These are phyloP conservation scores for Drosophila triauraria DNA, from an alignment of 1,140 invertebrate genomes.

Conservation along the genomic window DNA sequence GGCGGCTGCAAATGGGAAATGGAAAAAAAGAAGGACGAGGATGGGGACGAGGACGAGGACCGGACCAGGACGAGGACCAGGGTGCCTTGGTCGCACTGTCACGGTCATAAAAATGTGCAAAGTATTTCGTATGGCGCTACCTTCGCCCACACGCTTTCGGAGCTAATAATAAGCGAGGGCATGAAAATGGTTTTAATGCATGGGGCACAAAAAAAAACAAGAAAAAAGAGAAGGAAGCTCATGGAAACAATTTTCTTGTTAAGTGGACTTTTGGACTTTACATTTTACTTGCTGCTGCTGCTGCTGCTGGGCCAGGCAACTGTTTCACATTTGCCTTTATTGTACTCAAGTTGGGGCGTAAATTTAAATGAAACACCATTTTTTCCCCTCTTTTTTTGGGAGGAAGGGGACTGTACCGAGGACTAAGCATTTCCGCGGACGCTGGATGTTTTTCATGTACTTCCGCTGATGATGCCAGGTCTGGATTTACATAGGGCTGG, in stretches of 20 bases:
- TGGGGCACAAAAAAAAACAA: constrained; percentile 3
- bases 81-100: constrained; percentile 29
- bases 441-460: constrained; percentile 29
- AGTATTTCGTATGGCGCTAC: constrained; percentile 54
- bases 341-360: constrained; percentile 61
- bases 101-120: constrained; percentile 72
- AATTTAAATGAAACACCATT: constrained; percentile 66
- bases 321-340: constrained; percentile 68
- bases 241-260: constrained; percentile 66
- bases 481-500: constrained; percentile 30
- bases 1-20: constrained; percentile 39
- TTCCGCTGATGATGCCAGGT: constrained; percentile 20
- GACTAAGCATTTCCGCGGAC: constrained; percentile 42
- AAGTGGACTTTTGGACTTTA: constrained; percentile 63
- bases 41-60: not conserved
- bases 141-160: constrained; percentile 17
- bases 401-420: not conserved
- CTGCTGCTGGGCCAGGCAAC: constrained; percentile 29
- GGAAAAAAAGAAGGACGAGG: constrained; percentile 1
- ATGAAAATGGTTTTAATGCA: constrained; percentile 67
- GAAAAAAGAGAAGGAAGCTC: constrained; percentile 12
- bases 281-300: constrained; percentile 36
- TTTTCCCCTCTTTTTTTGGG: constrained; percentile 26
- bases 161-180: constrained; percentile 55
- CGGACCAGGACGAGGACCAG: constrained; percentile 13